phyloP scores from a whole-genome alignment of 2,888 invertebrate species.

The Macaria notata region DNA sequence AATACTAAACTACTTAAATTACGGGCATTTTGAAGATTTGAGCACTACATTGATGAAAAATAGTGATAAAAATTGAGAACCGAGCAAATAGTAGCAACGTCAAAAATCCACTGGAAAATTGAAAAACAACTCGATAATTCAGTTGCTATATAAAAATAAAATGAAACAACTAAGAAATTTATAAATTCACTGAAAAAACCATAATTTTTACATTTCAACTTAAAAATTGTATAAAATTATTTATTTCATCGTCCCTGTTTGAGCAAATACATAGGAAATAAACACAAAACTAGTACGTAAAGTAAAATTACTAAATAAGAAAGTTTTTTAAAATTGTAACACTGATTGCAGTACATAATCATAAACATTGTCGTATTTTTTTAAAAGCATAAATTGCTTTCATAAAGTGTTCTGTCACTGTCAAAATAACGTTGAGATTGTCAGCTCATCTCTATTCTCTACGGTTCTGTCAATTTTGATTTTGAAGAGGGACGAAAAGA shows the following conservation, averaged over 20 bases:
- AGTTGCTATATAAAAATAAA: constrained; percentile 41
- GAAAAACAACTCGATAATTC: constrained; percentile 74
- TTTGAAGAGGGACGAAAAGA: constrained; percentile 35
- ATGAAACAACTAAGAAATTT: not conserved
- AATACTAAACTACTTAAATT: constrained; percentile 69
- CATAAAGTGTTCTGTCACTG: not conserved
- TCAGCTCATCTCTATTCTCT: not conserved
- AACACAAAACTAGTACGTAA: too few species aligned
- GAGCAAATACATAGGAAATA: too few species aligned
- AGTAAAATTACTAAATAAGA: not conserved
- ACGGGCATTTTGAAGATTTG: constrained; percentile 71
- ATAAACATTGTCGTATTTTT: constrained; percentile 8
- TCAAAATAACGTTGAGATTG: not conserved
- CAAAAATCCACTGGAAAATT: constrained; percentile 76
- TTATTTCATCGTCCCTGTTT: too few species aligned
- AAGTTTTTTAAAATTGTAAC: not conserved
- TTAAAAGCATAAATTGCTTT: not conserved
- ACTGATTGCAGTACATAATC: constrained; percentile 15
- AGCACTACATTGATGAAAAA: constrained; percentile 71
- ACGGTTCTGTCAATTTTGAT: constrained; percentile 23
- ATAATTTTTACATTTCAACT: too few species aligned
- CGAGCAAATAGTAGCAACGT: constrained; percentile 71
- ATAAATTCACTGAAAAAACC: too few species aligned
- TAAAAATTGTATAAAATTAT: too few species aligned
- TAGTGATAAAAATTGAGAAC: constrained; percentile 46